A percentile compares a stretch with the other conserved stretches of the same genome.
Evolutionary conservation across 2,888 invertebrate species (phyloP).

Genomic region (Coleophora flavipennella): DNA sequence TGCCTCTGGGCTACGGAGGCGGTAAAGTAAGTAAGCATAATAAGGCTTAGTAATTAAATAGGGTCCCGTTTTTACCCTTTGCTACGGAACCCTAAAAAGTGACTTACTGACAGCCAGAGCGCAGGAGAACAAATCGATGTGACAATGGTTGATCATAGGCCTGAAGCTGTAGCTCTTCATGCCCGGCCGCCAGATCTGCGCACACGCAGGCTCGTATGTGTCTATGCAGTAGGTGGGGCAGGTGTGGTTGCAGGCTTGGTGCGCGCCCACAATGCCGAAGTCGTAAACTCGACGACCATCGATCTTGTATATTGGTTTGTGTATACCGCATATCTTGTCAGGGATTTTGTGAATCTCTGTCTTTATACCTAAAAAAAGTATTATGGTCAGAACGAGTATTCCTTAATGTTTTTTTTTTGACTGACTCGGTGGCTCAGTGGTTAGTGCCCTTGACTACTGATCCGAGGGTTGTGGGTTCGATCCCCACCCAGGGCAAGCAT

Average conservation of each 20-base stretch:
- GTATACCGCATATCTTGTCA: background rate
- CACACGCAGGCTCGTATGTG: slow-evolving; percentile 50
- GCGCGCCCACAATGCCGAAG: slow-evolving; percentile 44
- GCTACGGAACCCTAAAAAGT: too few relatives aligned
- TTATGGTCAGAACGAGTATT: too few relatives aligned
- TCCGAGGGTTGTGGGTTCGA: too few relatives aligned
- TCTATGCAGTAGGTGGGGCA: slow-evolving; percentile 55
- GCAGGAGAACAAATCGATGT: slow-evolving; percentile 56
- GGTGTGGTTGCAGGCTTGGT: slow-evolving; percentile 52
- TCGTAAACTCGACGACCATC: slow-evolving; percentile 33
- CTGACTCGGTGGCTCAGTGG: too few relatives aligned
- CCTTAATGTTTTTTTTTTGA: too few relatives aligned
- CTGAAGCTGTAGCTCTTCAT: slow-evolving; percentile 18
- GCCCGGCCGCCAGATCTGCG: slow-evolving; percentile 32
- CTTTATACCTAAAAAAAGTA: slow-evolving; percentile 1
- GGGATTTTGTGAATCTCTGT: background rate
- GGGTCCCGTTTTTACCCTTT: too few relatives aligned
- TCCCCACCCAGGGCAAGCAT: too few relatives aligned
- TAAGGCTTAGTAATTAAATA: too few relatives aligned
- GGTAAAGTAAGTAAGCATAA: too few relatives aligned
- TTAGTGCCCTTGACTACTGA: too few relatives aligned
- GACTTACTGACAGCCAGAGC: slow-evolving; percentile 48
- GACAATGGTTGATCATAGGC: slow-evolving; percentile 58
- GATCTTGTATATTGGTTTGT: background rate
- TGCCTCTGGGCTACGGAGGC: too few relatives aligned